These are phyloP conservation scores for Saguinus imperator DNA, from an alignment of 2,113 vertebrate genomes.

Conservation along the genomic window DNA sequence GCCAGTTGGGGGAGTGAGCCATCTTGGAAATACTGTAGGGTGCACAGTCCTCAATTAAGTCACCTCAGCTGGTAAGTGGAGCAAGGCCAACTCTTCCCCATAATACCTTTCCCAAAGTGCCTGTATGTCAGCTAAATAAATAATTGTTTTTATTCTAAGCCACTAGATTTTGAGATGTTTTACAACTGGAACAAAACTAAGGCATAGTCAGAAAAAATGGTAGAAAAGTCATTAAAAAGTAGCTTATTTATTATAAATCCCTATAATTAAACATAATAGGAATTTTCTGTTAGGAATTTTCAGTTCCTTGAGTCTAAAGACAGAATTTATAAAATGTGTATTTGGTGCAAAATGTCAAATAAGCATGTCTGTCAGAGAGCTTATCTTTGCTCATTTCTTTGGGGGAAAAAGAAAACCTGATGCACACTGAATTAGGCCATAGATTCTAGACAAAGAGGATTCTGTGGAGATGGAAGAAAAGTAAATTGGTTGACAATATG, in stretches of 20 bases:
- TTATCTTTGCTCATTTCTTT: not conserved
- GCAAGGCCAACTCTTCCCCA: not conserved
- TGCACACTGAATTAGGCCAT: not conserved
- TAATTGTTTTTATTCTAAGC: not conserved
- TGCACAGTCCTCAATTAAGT: not conserved
- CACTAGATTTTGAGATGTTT: not conserved
- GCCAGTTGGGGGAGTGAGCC: not conserved
- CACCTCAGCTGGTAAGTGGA: not conserved
- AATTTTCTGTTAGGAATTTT: not conserved
- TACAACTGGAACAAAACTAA: not conserved
- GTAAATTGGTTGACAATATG: not conserved
- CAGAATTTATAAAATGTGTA: not conserved
- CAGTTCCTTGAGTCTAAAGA: not conserved
- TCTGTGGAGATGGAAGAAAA: not conserved
- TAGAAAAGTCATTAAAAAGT: slow-evolving; percentile 7
- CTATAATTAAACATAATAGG: slow-evolving; percentile 37
- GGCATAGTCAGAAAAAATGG: not conserved
- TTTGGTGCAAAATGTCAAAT: slow-evolving; percentile 29
- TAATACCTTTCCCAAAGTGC: not conserved
- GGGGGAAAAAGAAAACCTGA: not conserved
- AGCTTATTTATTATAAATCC: slow-evolving; percentile 22
- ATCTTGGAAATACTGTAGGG: not conserved
- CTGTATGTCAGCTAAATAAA: not conserved
- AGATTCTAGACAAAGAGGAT: not conserved
- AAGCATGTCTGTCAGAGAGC: not conserved